A percentile compares a stretch with the other conserved stretches of the same genome.
Evolutionary conservation across 1,140 invertebrate species (phyloP).

Genomic region (Battus philenor): DNA sequence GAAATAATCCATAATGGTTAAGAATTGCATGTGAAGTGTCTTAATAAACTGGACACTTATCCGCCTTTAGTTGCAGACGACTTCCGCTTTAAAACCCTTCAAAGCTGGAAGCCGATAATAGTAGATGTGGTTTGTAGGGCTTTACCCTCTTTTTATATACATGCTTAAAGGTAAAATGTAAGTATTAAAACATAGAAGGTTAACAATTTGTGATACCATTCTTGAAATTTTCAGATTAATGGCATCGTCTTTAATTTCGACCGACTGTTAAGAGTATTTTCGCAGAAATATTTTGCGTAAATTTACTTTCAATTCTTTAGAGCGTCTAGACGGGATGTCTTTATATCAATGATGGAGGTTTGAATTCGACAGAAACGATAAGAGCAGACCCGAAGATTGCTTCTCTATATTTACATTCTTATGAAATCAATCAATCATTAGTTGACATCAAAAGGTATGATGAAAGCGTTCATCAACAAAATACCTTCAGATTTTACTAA

Average conservation of each 20-base stretch:
- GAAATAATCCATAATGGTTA: no score
- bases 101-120: no score
- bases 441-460: slow-evolving; percentile 20
- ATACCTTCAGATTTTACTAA: slow-evolving; percentile 9
- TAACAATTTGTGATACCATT: no score
- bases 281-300: slow-evolving; percentile 17
- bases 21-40: no score
- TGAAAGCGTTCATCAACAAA: slow-evolving; percentile 11
- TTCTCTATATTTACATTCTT: slow-evolving; percentile 18
- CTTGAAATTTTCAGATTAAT: no score
- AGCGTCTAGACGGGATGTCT: slow-evolving; percentile 24
- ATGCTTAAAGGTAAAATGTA: no score
- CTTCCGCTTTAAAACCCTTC: no score
- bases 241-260: neutral
- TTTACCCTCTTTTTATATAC: no score
- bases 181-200: no score
- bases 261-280: neutral
- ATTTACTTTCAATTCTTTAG: slow-evolving; percentile 22
- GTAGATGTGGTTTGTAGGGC: no score
- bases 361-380: slow-evolving; percentile 19
- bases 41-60: no score
- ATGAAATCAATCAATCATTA: slow-evolving; percentile 23
- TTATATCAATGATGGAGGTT: slow-evolving; percentile 26
- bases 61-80: neutral
- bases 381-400: slow-evolving; percentile 21